Conservation (phyloP, 2,888 invertebrate species). For the Amblyjoppa fuscipennis region DNA sequence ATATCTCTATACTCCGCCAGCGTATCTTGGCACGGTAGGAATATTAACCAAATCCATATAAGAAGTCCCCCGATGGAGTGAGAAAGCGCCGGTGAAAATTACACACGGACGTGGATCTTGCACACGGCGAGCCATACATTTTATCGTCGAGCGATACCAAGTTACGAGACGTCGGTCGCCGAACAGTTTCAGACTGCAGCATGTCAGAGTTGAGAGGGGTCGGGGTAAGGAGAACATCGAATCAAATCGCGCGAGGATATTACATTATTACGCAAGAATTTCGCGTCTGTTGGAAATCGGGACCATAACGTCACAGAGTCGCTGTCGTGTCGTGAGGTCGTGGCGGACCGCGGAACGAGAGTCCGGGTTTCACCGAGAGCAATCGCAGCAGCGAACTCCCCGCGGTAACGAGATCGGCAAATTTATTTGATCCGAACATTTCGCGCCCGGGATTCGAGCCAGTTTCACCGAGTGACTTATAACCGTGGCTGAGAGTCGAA, state of each 20-base stretch:
- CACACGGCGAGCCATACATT: slow-evolving; percentile 34
- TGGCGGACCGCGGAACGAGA: slow-evolving; percentile 29
- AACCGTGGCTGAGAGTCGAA: not conserved
- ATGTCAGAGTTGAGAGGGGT: slow-evolving; percentile 14
- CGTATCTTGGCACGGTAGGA: slow-evolving; percentile 13
- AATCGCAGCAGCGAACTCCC: not conserved
- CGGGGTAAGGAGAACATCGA: slow-evolving; percentile 13
- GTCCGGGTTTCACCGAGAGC: slow-evolving; percentile 40
- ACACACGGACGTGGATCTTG: slow-evolving; percentile 26
- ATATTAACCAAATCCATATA: slow-evolving; percentile 44
- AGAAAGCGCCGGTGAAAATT: slow-evolving; percentile 28
- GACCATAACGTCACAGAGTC: slow-evolving; percentile 39
- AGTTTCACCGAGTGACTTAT: slow-evolving; percentile 15
- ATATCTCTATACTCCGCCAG: slow-evolving; percentile 1
- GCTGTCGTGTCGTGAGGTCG: slow-evolving; percentile 58
- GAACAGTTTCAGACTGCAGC: slow-evolving; percentile 14
- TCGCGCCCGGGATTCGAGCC: slow-evolving; percentile 16
- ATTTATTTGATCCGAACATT: slow-evolving; percentile 44
- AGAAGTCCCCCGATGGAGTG: slow-evolving; percentile 14
- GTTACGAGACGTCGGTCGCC: slow-evolving; percentile 16
- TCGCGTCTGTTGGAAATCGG: slow-evolving; percentile 46
- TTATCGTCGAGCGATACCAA: slow-evolving; percentile 46
- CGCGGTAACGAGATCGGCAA: slow-evolving; percentile 44
- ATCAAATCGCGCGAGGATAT: slow-evolving; percentile 51
- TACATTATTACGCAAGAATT: slow-evolving; percentile 61